These are phyloP conservation scores for Leptinotarsa defecta DNA, from an alignment of 1,140 invertebrate species.

Conservation along the genomic window DNA sequence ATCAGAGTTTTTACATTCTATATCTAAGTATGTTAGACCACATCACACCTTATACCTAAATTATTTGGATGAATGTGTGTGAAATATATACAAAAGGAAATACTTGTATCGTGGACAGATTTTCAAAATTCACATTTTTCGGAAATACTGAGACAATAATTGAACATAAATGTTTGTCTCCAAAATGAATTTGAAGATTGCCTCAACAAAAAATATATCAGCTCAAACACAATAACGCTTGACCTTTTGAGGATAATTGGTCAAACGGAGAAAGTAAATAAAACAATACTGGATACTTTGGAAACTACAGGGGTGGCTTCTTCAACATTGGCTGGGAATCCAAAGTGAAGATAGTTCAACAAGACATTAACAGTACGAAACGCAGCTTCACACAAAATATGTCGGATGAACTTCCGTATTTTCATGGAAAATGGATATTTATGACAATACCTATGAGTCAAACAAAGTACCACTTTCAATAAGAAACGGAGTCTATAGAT, in stretches of 20 bases:
- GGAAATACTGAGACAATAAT: neutral
- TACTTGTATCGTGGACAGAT: too few relatives aligned
- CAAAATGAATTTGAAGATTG: neutral
- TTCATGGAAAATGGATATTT: neutral
- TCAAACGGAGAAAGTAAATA: neutral
- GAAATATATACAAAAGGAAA: too few relatives aligned
- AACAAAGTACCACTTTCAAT: slow-evolving; percentile 6
- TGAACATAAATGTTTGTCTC: neutral
- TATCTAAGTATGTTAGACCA: slow-evolving; percentile 18
- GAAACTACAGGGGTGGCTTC: neutral
- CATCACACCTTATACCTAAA: neutral
- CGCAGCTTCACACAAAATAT: neutral
- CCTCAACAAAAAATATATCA: too few relatives aligned
- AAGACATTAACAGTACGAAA: neutral
- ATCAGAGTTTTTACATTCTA: slow-evolving; percentile 19
- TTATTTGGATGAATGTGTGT: too few relatives aligned
- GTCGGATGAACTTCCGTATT: neutral
- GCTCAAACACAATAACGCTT: neutral
- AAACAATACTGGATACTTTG: neutral
- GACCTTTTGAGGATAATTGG: neutral
- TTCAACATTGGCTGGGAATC: neutral
- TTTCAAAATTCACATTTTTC: neutral
- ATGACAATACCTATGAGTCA: neutral
- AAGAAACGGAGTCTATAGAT: neutral
- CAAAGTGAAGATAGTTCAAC: neutral